Evolutionary conservation across 2,113 vertebrate species (phyloP), one percentile per base, ranked within the genome.

Genomic region (Campylomormyrus numenius): DNA sequence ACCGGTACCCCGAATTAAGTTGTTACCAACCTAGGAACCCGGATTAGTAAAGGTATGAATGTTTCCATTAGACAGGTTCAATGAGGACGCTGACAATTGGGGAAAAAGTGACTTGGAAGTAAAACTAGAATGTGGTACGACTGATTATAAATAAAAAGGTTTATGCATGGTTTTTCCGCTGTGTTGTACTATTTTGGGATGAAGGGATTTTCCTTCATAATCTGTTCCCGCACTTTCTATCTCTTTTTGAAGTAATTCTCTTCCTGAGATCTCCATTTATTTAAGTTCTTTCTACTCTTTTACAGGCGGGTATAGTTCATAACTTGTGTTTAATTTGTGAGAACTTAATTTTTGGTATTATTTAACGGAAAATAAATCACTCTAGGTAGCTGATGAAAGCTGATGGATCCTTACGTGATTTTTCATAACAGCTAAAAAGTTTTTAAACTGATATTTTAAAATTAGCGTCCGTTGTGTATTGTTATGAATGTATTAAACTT

Each of bases 11-110:
- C 92, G 92, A 95, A 96, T 95, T 94, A 96, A 96, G 94, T 96
- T 96, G 96, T 95, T 95, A 95, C 95, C 94, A 95, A 94, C 94
- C 95, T 95, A 93, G 95, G 95, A 95, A 95, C 94, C 95, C 94
- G 94, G 95, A 96, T 96, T 94, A 95, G 94, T 93, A 91, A 85
- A 93, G 93, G 93, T 94, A 92, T 93, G 35, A 46, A 91, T 89
- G 85, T 91, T 89, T 90, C 62, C 56, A 45, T 90, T 89, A 90
- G 89, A 90, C 89, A 62, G 90, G 88, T 91, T 90, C 62, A 10
- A n/a, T 49, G 91, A 90, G 91, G 84, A 93, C 90, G 91, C 90
- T 94, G 94, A 95, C 93, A 95, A 93, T 92, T 92, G 94, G 94
- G 92, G 92, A 91, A 93, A 86, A 90, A 92, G 89, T 91, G 93